Evolutionary conservation across 2,113 vertebrate species (phyloP).

Genomic region (Chaenocephalus aceratus): DNA sequence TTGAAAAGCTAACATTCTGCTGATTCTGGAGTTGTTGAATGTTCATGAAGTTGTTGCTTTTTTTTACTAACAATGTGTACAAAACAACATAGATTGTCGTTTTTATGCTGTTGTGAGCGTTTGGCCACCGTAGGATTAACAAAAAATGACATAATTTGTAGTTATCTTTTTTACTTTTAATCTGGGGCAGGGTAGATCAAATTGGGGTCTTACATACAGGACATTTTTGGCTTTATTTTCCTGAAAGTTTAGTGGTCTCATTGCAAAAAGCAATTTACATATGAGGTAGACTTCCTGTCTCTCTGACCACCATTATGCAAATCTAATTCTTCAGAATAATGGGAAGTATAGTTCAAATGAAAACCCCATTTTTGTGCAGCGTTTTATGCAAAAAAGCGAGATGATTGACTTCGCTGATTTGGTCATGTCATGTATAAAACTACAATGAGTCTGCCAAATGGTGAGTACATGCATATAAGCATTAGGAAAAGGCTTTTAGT

Average conservation of each 20-base stretch:
- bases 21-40: no score
- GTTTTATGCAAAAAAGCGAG: slow-evolving; percentile 37
- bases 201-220: no score
- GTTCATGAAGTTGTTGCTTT: no score
- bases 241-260: slow-evolving; percentile 14
- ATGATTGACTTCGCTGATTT: slow-evolving; percentile 38
- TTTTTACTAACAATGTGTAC: not conserved
- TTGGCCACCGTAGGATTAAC: no score
- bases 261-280: slow-evolving; percentile 10
- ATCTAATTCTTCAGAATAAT: slow-evolving; percentile 35
- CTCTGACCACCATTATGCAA: slow-evolving; percentile 34
- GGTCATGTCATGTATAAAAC: slow-evolving; percentile 34
- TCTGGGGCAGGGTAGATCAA: no score
- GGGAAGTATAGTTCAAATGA: slow-evolving; percentile 36
- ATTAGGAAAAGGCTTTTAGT: slow-evolving; percentile 52
- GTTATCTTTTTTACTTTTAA: no score
- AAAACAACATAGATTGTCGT: no score
- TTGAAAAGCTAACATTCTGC: no score
- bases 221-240: not conserved
- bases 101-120: no score
- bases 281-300: slow-evolving; percentile 23
- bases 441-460: slow-evolving; percentile 19
- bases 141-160: no score
- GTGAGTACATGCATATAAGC: slow-evolving; percentile 4
- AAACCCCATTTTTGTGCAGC: slow-evolving; percentile 44